Conservation (phyloP, 1,140 invertebrate species). For the Drosophila lowei region DNA sequence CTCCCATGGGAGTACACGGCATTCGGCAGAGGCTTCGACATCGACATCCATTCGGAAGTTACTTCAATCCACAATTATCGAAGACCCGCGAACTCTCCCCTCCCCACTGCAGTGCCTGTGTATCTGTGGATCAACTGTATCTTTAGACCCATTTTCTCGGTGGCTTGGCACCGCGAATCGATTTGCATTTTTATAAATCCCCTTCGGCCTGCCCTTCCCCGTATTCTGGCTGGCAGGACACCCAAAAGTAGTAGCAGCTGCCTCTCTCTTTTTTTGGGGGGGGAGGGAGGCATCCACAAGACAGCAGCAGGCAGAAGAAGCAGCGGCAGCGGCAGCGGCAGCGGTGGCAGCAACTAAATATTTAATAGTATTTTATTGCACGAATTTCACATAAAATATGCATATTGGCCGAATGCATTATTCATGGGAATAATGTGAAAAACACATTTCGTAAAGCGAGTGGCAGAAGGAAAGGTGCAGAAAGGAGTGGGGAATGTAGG, state of each 20-base stretch:
- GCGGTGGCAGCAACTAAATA: slow-evolving; percentile 72
- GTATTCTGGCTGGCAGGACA: slow-evolving; percentile 16
- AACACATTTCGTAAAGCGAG: slow-evolving; percentile 64
- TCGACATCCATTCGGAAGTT: no score
- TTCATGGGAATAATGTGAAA: slow-evolving; percentile 81
- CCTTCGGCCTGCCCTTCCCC: neutral
- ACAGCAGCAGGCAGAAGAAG: slow-evolving; percentile 6
- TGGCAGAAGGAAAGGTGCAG: slow-evolving; percentile 3
- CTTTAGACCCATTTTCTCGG: neutral
- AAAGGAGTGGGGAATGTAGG: neutral
- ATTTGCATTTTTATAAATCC: slow-evolving; percentile 53
- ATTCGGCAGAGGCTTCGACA: no score
- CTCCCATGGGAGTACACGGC: slow-evolving; percentile 4
- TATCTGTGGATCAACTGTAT: no score
- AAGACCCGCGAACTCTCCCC: no score
- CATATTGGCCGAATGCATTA: slow-evolving; percentile 80
- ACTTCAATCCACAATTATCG: slow-evolving; percentile 30
- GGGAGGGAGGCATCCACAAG: slow-evolving; percentile 13
- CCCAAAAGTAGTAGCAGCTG: slow-evolving; percentile 5
- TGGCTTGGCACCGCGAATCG: slow-evolving; percentile 36
- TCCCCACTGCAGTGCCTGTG: no score
- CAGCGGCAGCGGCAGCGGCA: slow-evolving; percentile 4
- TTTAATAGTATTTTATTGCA: slow-evolving; percentile 83
- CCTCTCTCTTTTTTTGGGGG: slow-evolving; percentile 4
- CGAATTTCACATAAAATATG: slow-evolving; percentile 82